These are phyloP conservation scores for Lysiphlebus fabarum DNA, from an alignment of 1,140 invertebrate species.

Conservation along the genomic window DNA sequence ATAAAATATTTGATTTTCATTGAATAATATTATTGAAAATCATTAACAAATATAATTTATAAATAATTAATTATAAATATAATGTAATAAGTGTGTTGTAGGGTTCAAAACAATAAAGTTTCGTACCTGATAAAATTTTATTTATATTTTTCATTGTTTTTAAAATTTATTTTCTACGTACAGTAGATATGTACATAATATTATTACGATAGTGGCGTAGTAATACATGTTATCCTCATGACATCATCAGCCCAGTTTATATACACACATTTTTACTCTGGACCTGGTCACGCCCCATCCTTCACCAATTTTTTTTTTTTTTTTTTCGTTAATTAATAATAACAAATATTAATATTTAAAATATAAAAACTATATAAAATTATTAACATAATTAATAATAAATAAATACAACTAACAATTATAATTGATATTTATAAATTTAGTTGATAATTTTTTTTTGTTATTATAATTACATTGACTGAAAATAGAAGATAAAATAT, in stretches of 20 bases:
- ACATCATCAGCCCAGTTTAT: slow-evolving; percentile 44
- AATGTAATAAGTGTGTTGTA: too few relatives aligned
- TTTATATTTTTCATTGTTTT: neutral
- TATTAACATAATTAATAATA: neutral
- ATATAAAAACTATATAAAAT: slow-evolving; percentile 4
- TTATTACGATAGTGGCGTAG: slow-evolving; percentile 19
- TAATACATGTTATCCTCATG: slow-evolving; percentile 33
- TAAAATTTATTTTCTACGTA: slow-evolving; percentile 16
- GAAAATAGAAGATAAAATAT: neutral
- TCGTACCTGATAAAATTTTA: slow-evolving; percentile 6
- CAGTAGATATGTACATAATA: slow-evolving; percentile 10
- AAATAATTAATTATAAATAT: too few relatives aligned
- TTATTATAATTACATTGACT: neutral
- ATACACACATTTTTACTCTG: slow-evolving; percentile 35
- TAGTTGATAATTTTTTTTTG: too few relatives aligned
- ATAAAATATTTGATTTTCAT: too few relatives aligned
- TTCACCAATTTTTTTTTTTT: slow-evolving; percentile 25
- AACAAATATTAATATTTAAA: neutral
- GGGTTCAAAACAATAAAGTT: too few relatives aligned
- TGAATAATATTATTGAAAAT: too few relatives aligned
- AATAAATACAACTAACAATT: too few relatives aligned
- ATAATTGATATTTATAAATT: too few relatives aligned
- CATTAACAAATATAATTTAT: too few relatives aligned
- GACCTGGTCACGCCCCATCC: slow-evolving; percentile 43
- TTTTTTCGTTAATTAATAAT: slow-evolving; percentile 19